Evolutionary conservation across 2,113 vertebrate genomes (phyloP), one percentile per base, ranked within the genome.

Genomic region (Otis tarda): DNA sequence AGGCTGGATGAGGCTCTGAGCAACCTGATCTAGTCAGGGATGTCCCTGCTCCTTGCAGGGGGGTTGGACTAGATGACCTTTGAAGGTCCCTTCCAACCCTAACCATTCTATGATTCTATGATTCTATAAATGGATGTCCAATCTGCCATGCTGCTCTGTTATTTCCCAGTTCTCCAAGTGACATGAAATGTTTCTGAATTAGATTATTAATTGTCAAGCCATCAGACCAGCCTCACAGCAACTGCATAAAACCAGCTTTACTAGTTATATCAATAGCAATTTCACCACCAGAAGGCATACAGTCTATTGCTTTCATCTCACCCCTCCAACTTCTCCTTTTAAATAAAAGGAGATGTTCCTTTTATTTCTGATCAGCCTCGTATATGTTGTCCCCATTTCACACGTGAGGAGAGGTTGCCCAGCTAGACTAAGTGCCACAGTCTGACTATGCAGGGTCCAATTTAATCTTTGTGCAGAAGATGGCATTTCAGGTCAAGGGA

Each of bases 91-190:
- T n/a, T n/a, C n/a, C n/a, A n/a, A n/a, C n/a, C n/a, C n/a, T n/a
- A n/a, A n/a, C n/a, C n/a, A n/a, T n/a, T n/a, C n/a, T n/a, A n/a
- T n/a, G n/a, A n/a, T n/a, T n/a, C n/a, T n/a, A n/a, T n/a, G n/a
- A n/a, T n/a, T n/a, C n/a, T n/a, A n/a, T n/a, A n/a, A 93, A 53
- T 0, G 2, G 6, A 14, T 35, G 14, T 25, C 47, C 0, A 0
- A 33, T 2, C 50, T 83, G 35, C 12, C 50, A 67, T 0, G 0
- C 28, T 49, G 16, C 30, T 89, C 21, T 6, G 0, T 53, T 68
- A 59, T 65, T 93, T 63, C 52, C 23, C 35, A 52, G 0, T 31
- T 68, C 23, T 83, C 33, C 71, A 50, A 73, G 45, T 45, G 22
- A 47, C 15, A 33, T 20, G 16, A 53, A 74, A 8, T 33, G 9